Percentiles rank a stretch among this genome's conserved stretches.
Conservation (phyloP, 2,797 vertebrate species). For the Picus viridis region DNA sequence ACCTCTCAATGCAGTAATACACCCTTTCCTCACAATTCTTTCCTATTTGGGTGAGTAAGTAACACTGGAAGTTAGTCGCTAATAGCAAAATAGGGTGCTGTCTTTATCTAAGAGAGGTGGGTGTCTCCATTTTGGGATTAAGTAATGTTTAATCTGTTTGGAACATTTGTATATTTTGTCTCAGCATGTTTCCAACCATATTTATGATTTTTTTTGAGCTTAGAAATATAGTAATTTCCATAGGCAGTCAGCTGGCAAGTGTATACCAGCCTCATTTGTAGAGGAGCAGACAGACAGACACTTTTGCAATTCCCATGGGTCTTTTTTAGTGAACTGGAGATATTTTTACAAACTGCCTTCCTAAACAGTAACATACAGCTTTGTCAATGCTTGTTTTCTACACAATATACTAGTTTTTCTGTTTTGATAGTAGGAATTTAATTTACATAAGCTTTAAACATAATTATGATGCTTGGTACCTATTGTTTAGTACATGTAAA, state of each 20-base stretch:
- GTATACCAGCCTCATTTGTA: background rate
- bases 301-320: rapidly evolving
- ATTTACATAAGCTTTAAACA: background rate
- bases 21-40: conserved; percentile 63
- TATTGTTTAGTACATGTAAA: background rate
- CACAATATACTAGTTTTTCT: background rate
- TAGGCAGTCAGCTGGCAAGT: background rate
- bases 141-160: conserved; percentile 51
- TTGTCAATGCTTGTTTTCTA: background rate
- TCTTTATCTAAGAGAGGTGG: conserved; percentile 40
- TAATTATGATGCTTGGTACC: background rate
- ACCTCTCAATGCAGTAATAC: conserved; percentile 18
- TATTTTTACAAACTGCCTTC: background rate
- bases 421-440: background rate
- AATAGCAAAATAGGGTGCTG: conserved; percentile 31
- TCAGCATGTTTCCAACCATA: background rate
- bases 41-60: conserved; percentile 57
- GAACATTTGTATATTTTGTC: conserved; percentile 43
- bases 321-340: background rate
- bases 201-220: background rate
- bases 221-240: background rate
- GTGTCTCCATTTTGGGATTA: conserved; percentile 38
- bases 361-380: background rate
- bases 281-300: rapidly evolving
- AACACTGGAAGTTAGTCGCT: background rate